A percentile compares a stretch with the other conserved stretches of the same genome.
Conservation (phyloP, 2,888 invertebrate genomes). For the Volucella zonaria region DNA sequence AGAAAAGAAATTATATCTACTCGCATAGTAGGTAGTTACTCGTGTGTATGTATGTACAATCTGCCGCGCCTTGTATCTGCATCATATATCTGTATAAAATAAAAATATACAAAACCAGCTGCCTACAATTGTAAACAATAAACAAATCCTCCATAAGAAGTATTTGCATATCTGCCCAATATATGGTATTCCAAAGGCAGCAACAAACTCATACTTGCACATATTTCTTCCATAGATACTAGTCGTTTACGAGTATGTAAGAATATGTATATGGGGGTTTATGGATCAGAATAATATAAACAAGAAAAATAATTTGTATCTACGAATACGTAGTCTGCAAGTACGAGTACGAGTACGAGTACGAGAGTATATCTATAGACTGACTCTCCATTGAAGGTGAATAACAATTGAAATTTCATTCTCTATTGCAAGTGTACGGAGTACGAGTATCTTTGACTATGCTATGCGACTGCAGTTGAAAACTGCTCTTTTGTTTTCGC, state of each 20-base stretch:
- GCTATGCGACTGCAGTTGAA: slow-evolving; percentile 2
- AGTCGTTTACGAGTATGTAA: not conserved
- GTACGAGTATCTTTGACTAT: not conserved
- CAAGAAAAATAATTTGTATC: too few species aligned
- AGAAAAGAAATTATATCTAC: too few species aligned
- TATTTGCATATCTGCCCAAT: slow-evolving; percentile 53
- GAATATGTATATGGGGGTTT: not conserved
- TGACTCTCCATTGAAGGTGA: slow-evolving; percentile 35
- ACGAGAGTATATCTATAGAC: too few species aligned
- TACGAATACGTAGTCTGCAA: too few species aligned
- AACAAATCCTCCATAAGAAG: slow-evolving; percentile 37
- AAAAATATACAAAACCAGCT: slow-evolving; percentile 8
- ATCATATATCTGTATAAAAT: not conserved
- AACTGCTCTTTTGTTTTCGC: slow-evolving; percentile 31
- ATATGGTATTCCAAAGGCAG: slow-evolving; percentile 22
- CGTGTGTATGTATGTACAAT: not conserved
- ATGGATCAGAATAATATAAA: too few species aligned
- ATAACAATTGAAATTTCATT: not conserved
- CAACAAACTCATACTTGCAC: not conserved
- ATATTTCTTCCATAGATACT: not conserved
- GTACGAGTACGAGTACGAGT: too few species aligned
- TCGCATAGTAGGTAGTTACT: too few species aligned
- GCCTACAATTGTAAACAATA: slow-evolving; percentile 24
- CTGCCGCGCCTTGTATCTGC: not conserved
- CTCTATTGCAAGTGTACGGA: slow-evolving; percentile 20